Evolutionary conservation across 2,888 invertebrate genomes (phyloP).

Genomic region (Standfussiana lucernea): DNA sequence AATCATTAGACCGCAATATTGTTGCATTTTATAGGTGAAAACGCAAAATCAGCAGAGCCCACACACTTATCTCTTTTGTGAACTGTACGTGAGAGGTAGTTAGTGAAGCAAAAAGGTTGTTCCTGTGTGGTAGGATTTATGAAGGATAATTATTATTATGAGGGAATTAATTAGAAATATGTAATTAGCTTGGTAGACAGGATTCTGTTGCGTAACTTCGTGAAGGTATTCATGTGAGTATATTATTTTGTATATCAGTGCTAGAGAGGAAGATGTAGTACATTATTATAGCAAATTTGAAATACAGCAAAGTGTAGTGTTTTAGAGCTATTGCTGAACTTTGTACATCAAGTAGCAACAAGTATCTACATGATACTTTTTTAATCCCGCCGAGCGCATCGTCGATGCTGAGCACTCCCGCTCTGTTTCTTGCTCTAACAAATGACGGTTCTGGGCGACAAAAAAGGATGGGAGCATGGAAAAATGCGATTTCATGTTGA

Average conservation of each 20-base stretch:
- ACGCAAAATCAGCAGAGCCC: neutral
- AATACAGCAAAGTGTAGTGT: neutral
- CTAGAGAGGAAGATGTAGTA: no score
- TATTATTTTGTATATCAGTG: neutral
- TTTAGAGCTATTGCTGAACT: neutral
- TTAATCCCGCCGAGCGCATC: neutral
- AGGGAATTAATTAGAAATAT: slow-evolving; percentile 56
- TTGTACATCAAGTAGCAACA: neutral
- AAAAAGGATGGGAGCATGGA: neutral
- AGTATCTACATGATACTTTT: neutral
- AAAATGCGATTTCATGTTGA: neutral
- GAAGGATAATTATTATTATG: slow-evolving; percentile 62
- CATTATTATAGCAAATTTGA: neutral
- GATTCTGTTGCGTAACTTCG: slow-evolving; percentile 30
- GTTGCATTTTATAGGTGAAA: neutral
- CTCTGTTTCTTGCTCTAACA: neutral
- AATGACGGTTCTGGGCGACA: neutral
- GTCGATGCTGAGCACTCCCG: neutral
- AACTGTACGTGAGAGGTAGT: slow-evolving; percentile 37
- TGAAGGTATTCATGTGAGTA: neutral
- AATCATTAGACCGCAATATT: neutral
- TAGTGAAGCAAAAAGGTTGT: slow-evolving; percentile 53
- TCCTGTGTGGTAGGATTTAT: slow-evolving; percentile 50
- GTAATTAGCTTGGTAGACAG: slow-evolving; percentile 40
- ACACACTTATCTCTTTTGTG: slow-evolving; percentile 6